Base-by-base conservation (phyloP, 2,113 vertebrate species). In the Ahaetulla prasina region DNA sequence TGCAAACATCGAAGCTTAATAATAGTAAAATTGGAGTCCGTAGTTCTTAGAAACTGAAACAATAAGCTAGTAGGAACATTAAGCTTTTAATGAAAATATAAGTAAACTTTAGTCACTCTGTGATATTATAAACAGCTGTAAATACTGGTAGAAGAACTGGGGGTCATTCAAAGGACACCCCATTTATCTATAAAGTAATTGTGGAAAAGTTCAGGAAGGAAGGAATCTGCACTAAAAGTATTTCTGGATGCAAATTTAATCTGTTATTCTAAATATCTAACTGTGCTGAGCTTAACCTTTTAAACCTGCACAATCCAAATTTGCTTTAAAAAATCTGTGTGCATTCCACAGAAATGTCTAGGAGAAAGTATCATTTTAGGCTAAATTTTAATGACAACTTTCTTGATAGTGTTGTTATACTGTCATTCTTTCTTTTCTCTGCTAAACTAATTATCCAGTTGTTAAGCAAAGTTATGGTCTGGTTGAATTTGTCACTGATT, bases 81-180 rank as follows among this genome's bases (percentile, higher is more conserved):
- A 53, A 89, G 43, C 20, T 85, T 89, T 89, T 85, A 89, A 25
- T 89, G 88, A 57, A 89, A 89, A 89, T 85, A n/a, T 35, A 89
- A 92, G 68, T 35, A 55, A 57, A 45, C 30, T 88, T 84, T 89
- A 92, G 25, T 84, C 52, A 55, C 25, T 53, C 43, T 89, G 12
- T 89, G 27, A 23, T 35, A 53, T 27, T 85, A 39, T 91, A 43
- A 63, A 89, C 53, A 85, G 35, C 22, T 49, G 60, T 89, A 85
- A 43, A 89, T 84, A 85, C 10, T 84, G 68, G 63, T n/a, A 85
- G 68, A 88, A 57, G 63, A 20, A 47, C 9, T 23, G 63, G 23
- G 85, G 68, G 53, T 85, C 52, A 89, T n/a, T 93, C n/a, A 63
- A 80, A 89, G 92, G 90, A 35, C 54, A 85, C 53, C 90, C 90